Evolutionary conservation across 2,113 vertebrate species (phyloP), one percentile per base, ranked within the genome.

Genomic region (Platysteira castanea): DNA sequence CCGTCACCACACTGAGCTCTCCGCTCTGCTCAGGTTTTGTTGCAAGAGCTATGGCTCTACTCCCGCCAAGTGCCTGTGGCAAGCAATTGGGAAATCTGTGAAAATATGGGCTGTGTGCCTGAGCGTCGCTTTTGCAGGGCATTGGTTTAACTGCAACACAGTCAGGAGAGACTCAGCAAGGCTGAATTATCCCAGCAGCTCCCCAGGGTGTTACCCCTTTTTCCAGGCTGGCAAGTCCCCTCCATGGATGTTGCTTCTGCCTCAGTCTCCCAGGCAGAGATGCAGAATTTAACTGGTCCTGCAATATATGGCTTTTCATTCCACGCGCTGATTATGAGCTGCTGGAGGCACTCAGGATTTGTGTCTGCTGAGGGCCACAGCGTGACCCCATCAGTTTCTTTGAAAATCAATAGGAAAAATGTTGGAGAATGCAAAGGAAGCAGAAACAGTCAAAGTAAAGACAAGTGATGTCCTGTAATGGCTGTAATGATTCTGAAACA

Each of bases 401-500:
- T 90, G 93, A 89, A 94, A 97, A 94, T 93, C 94, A 84, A 84
- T 92, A 92, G 89, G 75, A 89, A 96, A 96, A 95, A 78, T 93
- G 88, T 78, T 1, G 26, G 77, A 60, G 89, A 92, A 90, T 42
- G 95, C 61, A 93, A 94, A 96, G 83, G 77, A 90, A 95, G 90
- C 74, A 84, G 90, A 86, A 94, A 79, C 76, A 57, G 93, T 53
- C 92, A 82, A 78, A 88, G 89, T 75, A 87, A 89, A 96, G 96
- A 96, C 90, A 87, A 95, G 93, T 46, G 70, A 87, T 93, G 90
- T 96, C 90, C 96, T 95, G 49, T 91, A 95, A 96, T 93, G 90
- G 95, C 88, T 68, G 74, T 94, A 97, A 96, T 89, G 90, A 92
- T 96, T 97, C 92, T 82, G 90, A 96, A 95, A 95, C 80, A 92